Conservation (phyloP, 2,797 vertebrate species). For the Sarcoramphus papa region DNA sequence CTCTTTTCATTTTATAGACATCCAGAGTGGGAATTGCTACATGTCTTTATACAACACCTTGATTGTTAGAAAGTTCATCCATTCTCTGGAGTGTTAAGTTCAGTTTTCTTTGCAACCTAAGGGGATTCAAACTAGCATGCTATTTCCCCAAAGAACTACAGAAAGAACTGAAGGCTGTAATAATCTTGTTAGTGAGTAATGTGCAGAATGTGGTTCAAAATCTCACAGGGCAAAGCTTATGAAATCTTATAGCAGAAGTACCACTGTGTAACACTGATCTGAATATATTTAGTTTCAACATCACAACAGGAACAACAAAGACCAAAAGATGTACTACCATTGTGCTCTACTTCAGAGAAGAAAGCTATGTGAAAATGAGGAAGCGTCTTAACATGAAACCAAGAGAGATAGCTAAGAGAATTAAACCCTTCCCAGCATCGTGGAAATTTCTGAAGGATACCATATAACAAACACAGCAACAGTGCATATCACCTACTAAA, state of each 20-base stretch:
- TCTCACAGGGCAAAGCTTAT: background rate
- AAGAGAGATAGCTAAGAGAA: background rate
- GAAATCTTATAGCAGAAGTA: background rate
- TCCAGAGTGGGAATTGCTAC: background rate
- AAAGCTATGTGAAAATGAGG: background rate
- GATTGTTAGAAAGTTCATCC: background rate
- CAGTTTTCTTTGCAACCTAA: background rate
- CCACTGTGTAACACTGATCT: background rate
- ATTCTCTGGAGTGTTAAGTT: background rate
- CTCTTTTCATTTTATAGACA: background rate
- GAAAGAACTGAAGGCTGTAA: background rate
- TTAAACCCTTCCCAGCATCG: background rate
- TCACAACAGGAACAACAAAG: background rate
- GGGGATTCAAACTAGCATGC: background rate
- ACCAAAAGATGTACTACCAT: background rate
- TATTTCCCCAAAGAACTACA: background rate
- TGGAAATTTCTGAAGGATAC: background rate
- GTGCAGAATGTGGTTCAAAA: background rate
- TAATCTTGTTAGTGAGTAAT: background rate
- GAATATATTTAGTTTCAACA: background rate
- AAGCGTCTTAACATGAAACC: background rate
- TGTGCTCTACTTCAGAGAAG: background rate
- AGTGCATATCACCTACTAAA: background rate
- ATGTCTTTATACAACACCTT: background rate
- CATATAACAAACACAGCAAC: background rate